A percentile compares a stretch with the other conserved stretches of the same genome.
Conservation (phyloP, 2,888 invertebrate species). For the Nemoura dubitans region DNA sequence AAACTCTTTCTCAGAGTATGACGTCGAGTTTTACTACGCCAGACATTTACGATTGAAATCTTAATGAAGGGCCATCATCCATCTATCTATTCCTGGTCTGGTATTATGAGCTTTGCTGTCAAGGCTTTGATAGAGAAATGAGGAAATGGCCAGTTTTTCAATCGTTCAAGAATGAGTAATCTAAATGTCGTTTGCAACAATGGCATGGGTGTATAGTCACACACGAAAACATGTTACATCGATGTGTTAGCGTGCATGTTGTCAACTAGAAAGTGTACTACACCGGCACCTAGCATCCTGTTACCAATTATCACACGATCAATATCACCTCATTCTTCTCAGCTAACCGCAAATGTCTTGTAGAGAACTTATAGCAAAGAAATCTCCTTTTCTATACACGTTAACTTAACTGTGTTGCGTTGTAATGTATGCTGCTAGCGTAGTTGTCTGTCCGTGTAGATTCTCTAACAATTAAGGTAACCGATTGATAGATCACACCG, state of each 20-base stretch:
- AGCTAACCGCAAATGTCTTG: too few species aligned
- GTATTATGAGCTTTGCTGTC: background rate
- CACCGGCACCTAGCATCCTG: too few species aligned
- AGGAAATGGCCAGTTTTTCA: background rate
- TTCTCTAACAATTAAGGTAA: background rate
- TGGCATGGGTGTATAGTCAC: background rate
- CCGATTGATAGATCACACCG: background rate
- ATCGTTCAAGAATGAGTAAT: background rate
- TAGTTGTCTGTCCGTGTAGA: background rate
- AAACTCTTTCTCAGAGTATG: conserved; percentile 3
- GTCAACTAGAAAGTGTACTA: too few species aligned
- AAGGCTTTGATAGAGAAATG: background rate
- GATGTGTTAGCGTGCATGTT: too few species aligned
- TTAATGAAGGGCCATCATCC: conserved; percentile 31
- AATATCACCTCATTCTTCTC: too few species aligned
- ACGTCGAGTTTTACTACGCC: conserved; percentile 31
- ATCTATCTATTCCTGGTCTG: background rate
- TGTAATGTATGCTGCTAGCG: too few species aligned
- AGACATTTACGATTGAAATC: conserved; percentile 40
- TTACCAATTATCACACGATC: too few species aligned
- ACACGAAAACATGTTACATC: background rate
- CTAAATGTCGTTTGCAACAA: background rate
- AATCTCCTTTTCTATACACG: too few species aligned
- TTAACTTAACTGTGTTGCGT: too few species aligned
- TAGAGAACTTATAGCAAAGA: too few species aligned